A percentile compares a stretch with the other conserved stretches of the same genome.
phyloP scores from a whole-genome alignment of 1,140 invertebrate genomes.

The Coptotermes formosanus region DNA sequence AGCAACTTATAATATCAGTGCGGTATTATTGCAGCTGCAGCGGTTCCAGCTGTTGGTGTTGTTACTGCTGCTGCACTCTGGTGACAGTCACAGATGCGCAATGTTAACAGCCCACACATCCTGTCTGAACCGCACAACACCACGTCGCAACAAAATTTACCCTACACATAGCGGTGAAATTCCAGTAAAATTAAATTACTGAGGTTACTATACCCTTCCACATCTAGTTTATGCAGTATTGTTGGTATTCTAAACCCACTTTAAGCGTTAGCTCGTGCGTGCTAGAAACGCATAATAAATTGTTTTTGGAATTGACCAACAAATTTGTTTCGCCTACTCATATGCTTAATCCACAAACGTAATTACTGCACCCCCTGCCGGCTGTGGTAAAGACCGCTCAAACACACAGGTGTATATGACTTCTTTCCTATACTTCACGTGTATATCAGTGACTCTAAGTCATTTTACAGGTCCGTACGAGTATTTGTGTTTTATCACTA shows the following conservation, averaged over 20 bases:
- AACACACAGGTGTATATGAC: no score
- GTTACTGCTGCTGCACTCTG: not conserved
- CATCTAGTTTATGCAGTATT: not conserved
- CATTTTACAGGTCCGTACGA: no score
- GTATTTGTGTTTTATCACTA: no score
- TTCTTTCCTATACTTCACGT: no score
- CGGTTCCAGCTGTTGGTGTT: not conserved
- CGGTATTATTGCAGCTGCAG: not conserved
- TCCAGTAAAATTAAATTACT: conserved; percentile 1
- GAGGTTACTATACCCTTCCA: not conserved
- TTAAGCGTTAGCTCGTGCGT: not conserved
- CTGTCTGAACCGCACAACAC: not conserved
- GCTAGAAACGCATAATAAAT: not conserved
- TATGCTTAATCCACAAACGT: no score
- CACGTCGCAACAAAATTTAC: no score
- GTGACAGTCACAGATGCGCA: not conserved
- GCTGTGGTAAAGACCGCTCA: no score
- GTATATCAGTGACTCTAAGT: no score
- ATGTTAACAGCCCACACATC: not conserved
- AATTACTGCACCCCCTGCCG: no score
- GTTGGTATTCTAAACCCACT: not conserved
- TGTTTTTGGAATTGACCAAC: not conserved
- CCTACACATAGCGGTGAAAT: not conserved
- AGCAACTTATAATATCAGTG: not conserved
- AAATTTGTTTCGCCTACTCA: not conserved